Evolutionary conservation across 2,888 invertebrate species (phyloP), one percentile per base, ranked within the genome.

Genomic region (Polydrusus tereticollis): DNA sequence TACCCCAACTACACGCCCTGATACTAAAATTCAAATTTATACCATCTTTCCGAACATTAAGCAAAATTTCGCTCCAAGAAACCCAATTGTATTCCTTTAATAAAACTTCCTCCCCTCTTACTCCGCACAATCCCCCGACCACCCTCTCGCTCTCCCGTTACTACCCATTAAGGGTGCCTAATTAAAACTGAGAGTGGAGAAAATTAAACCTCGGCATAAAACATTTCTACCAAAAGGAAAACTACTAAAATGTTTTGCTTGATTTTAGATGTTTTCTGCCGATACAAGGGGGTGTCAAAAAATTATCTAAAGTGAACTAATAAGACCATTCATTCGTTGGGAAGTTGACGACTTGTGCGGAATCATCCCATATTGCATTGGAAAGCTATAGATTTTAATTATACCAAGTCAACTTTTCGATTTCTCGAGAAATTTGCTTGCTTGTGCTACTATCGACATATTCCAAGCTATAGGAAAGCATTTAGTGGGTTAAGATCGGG

Each of bases 141-240:
- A 2, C 26, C 29, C 36, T 36, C 50, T 18, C 36, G 20, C 50
- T 18, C 60, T 16, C 52, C 33, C 66, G 63, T 72, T 55, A 63
- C 72, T 73, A 69, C 64, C 69, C 73, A 73, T 69, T 60, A 66
- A 69, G 41, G 52, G 59, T 58, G 60, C 65, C 73, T 69, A 73
- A 73, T 73, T 73, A 73, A 73, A 73, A 64, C 66, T 69, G 73
- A 69, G 69, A 64, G 58, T 60, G 65, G 69, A 73, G 73, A 73
- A 73, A 73, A 73, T 73, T 69, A 73, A 73, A 69, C 62, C 66
- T 59, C 58, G 45, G 18, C 67, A 72, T 72, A 68, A 68, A 72
- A 72, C 66, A 71, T 66, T 71, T 66, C 60, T 66, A 60, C 33
- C 60, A 60, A 60, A 62, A 18, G 62, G 41, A 66, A 71, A 67